phyloP scores from a whole-genome alignment of 1,140 invertebrate species.

The Leptinotarsa defecta region DNA sequence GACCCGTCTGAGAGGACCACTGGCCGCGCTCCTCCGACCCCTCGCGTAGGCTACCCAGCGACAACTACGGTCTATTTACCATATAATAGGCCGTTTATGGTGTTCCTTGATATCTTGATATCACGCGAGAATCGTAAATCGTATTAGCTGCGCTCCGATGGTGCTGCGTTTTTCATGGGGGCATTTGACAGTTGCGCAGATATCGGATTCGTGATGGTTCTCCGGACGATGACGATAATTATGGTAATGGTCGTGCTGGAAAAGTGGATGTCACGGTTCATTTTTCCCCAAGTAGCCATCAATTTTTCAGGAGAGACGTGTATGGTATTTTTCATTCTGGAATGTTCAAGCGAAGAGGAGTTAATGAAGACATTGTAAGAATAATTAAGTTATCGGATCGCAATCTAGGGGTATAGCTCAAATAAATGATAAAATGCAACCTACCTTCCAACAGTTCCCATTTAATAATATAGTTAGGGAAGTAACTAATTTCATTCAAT shows the following conservation, averaged over 20 bases:
- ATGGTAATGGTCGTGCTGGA: not conserved
- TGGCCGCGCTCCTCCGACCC: constrained; percentile 14
- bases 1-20: constrained; percentile 24
- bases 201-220: constrained; percentile 2
- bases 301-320: too few relatives aligned
- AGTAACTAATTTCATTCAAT: too few relatives aligned
- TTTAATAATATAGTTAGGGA: too few relatives aligned
- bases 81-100: constrained; percentile 44
- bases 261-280: not conserved
- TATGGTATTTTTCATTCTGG: too few relatives aligned
- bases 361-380: too few relatives aligned
- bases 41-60: constrained; percentile 34
- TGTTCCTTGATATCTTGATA: constrained; percentile 43
- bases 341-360: too few relatives aligned
- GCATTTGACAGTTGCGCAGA: not conserved
- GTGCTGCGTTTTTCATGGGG: not conserved
- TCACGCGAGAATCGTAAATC: constrained; percentile 30
- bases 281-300: too few relatives aligned
- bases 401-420: too few relatives aligned
- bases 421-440: too few relatives aligned
- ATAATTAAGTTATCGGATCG: too few relatives aligned
- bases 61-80: constrained; percentile 41
- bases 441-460: too few relatives aligned
- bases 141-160: constrained; percentile 1
- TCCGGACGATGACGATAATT: not conserved